phyloP scores from a whole-genome alignment of 2,113 vertebrate species.

The Passerina amoena region DNA sequence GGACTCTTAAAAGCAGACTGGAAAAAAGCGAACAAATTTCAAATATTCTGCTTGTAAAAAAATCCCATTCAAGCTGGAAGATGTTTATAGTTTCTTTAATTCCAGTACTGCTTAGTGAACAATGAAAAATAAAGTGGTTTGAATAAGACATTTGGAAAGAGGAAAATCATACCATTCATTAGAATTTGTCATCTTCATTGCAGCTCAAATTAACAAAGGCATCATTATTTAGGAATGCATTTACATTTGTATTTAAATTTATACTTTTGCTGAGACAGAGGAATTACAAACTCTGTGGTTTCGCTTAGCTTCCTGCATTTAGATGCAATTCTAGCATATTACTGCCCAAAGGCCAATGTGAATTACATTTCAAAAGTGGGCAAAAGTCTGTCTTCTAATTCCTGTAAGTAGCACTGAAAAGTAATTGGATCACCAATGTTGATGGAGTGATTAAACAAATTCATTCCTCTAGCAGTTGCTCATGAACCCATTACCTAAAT shows the following conservation, averaged over 20 bases:
- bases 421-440: background rate
- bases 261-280: background rate
- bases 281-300: background rate
- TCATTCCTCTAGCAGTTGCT: background rate
- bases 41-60: background rate
- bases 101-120: background rate
- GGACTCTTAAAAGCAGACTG: background rate
- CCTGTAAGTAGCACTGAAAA: background rate
- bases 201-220: background rate
- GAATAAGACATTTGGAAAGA: background rate
- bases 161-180: background rate
- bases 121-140: background rate
- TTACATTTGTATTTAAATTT: background rate
- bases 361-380: background rate
- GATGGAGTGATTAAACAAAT: background rate
- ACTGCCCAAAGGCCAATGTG: background rate
- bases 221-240: background rate
- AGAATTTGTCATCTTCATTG: background rate
- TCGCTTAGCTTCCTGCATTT: background rate
- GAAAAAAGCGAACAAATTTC: background rate
- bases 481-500: background rate
- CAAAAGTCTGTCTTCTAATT: background rate
- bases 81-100: background rate
- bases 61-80: background rate
- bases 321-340: background rate